Evolutionary conservation across 2,797 vertebrate genomes (phyloP).

Genomic region (Silurus lanzhouensis): DNA sequence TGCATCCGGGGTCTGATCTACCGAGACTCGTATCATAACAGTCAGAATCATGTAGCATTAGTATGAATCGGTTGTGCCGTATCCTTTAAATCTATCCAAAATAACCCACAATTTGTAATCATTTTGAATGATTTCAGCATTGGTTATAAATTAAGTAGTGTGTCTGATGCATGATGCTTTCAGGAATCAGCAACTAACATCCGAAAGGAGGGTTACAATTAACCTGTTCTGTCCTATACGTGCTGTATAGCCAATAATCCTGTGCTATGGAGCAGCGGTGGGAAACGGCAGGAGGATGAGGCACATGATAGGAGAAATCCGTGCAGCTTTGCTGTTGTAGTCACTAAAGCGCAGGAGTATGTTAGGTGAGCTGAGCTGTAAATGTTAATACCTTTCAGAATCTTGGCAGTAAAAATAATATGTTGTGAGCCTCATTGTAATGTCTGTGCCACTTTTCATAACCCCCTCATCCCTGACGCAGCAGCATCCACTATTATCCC

Average conservation of each 20-base stretch:
- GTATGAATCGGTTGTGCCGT: background rate
- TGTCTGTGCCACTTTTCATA: background rate
- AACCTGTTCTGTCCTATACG: background rate
- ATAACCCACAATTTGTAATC: no score
- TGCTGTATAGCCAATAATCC: background rate
- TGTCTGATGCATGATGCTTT: background rate
- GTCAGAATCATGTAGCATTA: background rate
- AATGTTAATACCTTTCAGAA: background rate
- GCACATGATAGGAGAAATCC: no score
- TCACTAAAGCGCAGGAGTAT: no score
- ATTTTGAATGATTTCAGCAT: background rate
- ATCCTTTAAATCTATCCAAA: no score
- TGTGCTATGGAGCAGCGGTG: background rate
- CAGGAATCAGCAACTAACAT: background rate
- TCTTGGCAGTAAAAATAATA: background rate
- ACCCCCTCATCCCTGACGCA: slow-evolving; percentile 2
- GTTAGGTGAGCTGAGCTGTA: background rate
- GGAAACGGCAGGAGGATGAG: background rate
- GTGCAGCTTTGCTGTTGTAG: background rate
- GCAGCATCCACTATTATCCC: slow-evolving; percentile 6
- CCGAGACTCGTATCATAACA: background rate
- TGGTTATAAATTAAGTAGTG: background rate
- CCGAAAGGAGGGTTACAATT: background rate
- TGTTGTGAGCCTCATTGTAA: background rate
- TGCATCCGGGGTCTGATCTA: background rate